phyloP scores from a whole-genome alignment of 2,797 vertebrate genomes.

The Bradypodion pumilum region DNA sequence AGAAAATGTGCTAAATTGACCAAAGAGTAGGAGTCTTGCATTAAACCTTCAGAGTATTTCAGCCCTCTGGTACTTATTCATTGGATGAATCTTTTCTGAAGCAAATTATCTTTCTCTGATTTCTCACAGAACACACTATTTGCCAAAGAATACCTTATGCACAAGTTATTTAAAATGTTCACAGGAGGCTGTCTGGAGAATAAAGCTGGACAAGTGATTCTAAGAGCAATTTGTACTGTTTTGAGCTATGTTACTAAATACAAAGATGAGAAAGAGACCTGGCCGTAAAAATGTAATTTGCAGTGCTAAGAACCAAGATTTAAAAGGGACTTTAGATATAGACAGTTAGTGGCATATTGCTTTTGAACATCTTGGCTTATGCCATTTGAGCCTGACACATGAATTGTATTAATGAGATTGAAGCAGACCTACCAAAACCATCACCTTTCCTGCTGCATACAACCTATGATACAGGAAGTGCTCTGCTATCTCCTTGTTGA shows the following conservation, averaged over 20 bases:
- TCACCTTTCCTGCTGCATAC: not conserved
- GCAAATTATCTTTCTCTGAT: constrained; percentile 45
- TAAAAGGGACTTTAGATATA: not conserved
- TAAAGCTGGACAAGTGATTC: not conserved
- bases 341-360: not conserved
- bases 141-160: constrained; percentile 38
- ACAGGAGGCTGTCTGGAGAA: constrained; percentile 3
- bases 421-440: not conserved
- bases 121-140: constrained; percentile 29
- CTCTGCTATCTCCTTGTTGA: not conserved
- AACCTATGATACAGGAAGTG: not conserved
- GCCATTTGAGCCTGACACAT: not conserved
- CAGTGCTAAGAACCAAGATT: not conserved
- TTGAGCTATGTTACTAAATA: constrained; percentile 2
- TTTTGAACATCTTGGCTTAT: not conserved
- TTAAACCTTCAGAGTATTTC: constrained; percentile 52
- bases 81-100: constrained; percentile 24
- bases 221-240: constrained; percentile 1
- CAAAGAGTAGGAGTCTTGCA: constrained; percentile 2
- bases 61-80: constrained; percentile 49
- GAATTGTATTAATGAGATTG: not conserved
- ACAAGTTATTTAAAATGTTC: constrained; percentile 48
- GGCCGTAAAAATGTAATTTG: not conserved
- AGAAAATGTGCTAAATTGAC: constrained; percentile 29
- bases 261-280: not conserved